Conservation (phyloP, 1,140 invertebrate species). For the Dinothrombium tinctorium region DNA sequence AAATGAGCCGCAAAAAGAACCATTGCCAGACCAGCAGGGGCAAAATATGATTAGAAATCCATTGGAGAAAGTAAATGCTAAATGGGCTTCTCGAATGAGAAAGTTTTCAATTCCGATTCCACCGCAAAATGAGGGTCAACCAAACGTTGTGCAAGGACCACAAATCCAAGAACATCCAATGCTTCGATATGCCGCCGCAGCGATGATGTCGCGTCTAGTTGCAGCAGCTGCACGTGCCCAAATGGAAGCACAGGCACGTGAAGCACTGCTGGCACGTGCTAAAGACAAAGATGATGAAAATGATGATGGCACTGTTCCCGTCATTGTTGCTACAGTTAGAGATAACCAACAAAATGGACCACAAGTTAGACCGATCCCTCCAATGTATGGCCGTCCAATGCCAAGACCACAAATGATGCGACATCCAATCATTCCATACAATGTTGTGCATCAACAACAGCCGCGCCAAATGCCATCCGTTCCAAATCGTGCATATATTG, state of each 20-base stretch:
- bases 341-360: background rate
- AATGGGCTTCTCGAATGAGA: constrained; percentile 7
- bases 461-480: background rate
- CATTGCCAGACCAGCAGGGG: background rate
- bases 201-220: constrained; percentile 7
- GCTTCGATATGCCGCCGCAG: constrained; percentile 6
- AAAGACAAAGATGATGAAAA: constrained; percentile 8
- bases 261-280: background rate
- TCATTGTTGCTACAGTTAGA: constrained; percentile 4
- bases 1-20: background rate
- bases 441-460: background rate
- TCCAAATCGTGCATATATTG: background rate
- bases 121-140: background rate
- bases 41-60: background rate
- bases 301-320: constrained; percentile 5
- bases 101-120: constrained; percentile 8
- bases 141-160: background rate
- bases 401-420: background rate
- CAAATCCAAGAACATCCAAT: constrained; percentile 4
- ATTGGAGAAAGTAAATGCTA: constrained; percentile 8
- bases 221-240: constrained; percentile 8
- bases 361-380: background rate
- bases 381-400: constrained; percentile 10
- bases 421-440: background rate
- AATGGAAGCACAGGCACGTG: constrained; percentile 4